Percentiles rank a stretch among this genome's conserved stretches.
These are phyloP conservation scores for Heliconius sara DNA, from an alignment of 2,888 invertebrate species.

Conservation along the genomic window DNA sequence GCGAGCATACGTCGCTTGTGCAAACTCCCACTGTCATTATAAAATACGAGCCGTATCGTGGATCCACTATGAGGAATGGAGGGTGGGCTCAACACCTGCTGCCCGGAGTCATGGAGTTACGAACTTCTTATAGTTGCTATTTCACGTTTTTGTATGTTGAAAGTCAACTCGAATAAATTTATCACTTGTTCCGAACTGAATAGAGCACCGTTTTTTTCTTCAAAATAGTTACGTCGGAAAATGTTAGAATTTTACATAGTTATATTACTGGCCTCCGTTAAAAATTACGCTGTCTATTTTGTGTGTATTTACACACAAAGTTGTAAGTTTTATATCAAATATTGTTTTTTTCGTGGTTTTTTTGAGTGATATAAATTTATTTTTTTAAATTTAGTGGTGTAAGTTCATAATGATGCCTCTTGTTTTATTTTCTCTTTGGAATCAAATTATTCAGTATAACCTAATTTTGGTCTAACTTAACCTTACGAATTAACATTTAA, in stretches of 20 bases:
- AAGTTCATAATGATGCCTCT: background rate
- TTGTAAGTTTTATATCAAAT: background rate
- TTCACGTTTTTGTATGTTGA: conserved; percentile 46
- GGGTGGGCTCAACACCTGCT: conserved; percentile 73
- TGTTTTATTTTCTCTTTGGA: background rate
- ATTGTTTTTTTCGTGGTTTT: too few species aligned
- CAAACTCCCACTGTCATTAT: conserved; percentile 78
- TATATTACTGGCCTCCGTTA: conserved; percentile 42
- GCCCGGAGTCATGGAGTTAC: conserved; percentile 57
- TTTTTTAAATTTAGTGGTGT: background rate
- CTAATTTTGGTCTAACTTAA: background rate
- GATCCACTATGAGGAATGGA: conserved; percentile 82
- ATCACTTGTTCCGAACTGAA: conserved; percentile 42
- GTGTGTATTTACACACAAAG: conserved; percentile 4
- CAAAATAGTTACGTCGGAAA: conserved; percentile 45
- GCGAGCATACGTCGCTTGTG: conserved; percentile 75
- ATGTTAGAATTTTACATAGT: conserved; percentile 44
- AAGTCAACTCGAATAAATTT: conserved; percentile 51
- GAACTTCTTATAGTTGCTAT: conserved; percentile 48
- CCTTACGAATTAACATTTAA: too few species aligned
- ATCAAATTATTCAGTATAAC: background rate
- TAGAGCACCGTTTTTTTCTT: conserved; percentile 40
- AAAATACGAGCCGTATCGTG: conserved; percentile 77
- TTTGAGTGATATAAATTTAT: too few species aligned
- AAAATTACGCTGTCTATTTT: conserved; percentile 36